Conservation (phyloP, 1,140 invertebrate genomes). For the Arctopsyche grandis region DNA sequence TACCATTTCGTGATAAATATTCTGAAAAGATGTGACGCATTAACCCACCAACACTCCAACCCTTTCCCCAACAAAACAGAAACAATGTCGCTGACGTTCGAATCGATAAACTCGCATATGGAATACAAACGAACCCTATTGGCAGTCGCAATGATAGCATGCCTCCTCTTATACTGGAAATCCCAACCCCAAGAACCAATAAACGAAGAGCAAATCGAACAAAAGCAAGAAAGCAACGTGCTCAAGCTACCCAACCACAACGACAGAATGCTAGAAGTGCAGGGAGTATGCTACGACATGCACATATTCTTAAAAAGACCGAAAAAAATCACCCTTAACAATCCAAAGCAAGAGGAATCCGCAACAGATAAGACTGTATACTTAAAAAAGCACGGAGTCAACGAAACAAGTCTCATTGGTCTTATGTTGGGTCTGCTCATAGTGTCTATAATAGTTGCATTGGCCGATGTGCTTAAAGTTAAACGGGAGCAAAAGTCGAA, state of each 20-base stretch:
- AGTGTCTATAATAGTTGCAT: slow-evolving; percentile 26
- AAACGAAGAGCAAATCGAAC: background rate
- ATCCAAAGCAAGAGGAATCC: slow-evolving; percentile 3
- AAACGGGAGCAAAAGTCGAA: slow-evolving; percentile 30
- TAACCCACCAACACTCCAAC: background rate
- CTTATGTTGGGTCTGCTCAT: slow-evolving; percentile 36
- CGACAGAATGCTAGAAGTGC: slow-evolving; percentile 22
- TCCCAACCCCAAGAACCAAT: background rate
- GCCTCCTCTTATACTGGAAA: slow-evolving; percentile 5
- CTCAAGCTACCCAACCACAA: background rate
- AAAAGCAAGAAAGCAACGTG: background rate
- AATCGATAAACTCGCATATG: background rate
- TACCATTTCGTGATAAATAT: background rate
- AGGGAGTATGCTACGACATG: slow-evolving; percentile 39
- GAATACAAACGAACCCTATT: background rate
- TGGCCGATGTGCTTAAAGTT: slow-evolving; percentile 40
- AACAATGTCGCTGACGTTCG: background rate
- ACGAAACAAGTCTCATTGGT: slow-evolving; percentile 29
- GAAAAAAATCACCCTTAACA: background rate
- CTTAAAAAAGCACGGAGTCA: slow-evolving; percentile 15
- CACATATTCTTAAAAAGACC: slow-evolving; percentile 40
- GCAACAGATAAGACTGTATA: background rate
- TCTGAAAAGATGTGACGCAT: background rate
- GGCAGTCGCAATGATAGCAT: background rate
- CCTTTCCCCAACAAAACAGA: no score